Percentiles rank a stretch among this genome's conserved stretches.
phyloP scores from a whole-genome alignment of 2,888 invertebrate species.

The Microctonus aethiopoides region DNA sequence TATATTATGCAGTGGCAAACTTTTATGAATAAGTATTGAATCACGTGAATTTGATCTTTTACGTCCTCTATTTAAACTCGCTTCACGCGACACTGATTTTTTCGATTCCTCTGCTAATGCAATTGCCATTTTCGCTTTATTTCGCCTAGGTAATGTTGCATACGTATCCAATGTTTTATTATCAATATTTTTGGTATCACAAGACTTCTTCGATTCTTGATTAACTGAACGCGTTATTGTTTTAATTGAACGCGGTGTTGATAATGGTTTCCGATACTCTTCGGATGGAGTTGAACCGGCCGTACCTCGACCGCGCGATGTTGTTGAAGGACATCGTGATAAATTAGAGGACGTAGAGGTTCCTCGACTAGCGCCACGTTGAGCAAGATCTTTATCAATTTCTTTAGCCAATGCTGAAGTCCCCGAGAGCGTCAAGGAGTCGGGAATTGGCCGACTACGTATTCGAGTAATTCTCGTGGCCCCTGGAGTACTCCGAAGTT shows the following conservation, averaged over 20 bases:
- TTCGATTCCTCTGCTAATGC: constrained; percentile 61
- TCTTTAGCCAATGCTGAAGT: constrained; percentile 61
- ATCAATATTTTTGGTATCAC: constrained; percentile 16
- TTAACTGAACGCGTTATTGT: constrained; percentile 39
- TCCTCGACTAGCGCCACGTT: constrained; percentile 41
- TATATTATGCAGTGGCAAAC: constrained; percentile 69
- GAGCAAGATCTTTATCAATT: constrained; percentile 61
- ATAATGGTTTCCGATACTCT: constrained; percentile 48
- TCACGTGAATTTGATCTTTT: constrained; percentile 50
- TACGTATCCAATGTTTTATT: constrained; percentile 76
- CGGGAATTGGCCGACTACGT: constrained; percentile 57
- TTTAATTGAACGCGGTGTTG: constrained; percentile 34
- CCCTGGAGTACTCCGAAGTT: constrained; percentile 28
- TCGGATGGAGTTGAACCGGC: constrained; percentile 59
- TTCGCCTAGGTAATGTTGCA: constrained; percentile 81
- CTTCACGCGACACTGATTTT: constrained; percentile 66
- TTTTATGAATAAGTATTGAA: constrained; percentile 59
- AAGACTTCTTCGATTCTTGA: constrained; percentile 39
- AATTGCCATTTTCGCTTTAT: constrained; percentile 65
- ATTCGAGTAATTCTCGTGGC: constrained; percentile 64
- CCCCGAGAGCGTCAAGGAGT: constrained; percentile 51
- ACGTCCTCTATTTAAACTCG: constrained; percentile 60
- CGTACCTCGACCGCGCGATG: constrained; percentile 49
- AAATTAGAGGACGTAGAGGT: constrained; percentile 37
- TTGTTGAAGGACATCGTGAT: constrained; percentile 41